Evolutionary conservation across 2,797 vertebrate genomes (phyloP), one percentile per base, ranked within the genome.

Genomic region (Pampus argenteus): DNA sequence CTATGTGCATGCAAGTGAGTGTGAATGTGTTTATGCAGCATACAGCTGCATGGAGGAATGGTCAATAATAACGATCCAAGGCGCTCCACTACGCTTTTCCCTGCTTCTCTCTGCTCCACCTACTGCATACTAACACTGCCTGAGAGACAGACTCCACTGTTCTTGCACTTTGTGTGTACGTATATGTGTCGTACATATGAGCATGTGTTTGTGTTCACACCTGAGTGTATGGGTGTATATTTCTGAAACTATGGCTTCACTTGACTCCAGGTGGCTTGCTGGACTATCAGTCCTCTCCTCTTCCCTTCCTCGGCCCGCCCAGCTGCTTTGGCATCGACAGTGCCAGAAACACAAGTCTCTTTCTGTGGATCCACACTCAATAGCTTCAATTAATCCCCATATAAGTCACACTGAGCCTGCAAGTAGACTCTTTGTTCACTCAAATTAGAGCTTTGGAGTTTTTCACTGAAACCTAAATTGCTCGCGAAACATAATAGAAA

Each of bases 41-140:
- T 60, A 64, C 75, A 78, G 81, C 76, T 87, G 85, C 85, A 82
- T 78, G 73, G 64, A 36, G 77, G 59, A 87, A 73, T 69, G 84
- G 92, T 94, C 92, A 93, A 93, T 93, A 95, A 91, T 90, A 94
- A 91, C 6, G 75, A 93, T 92, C 81, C 59, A 82, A 84, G 81
- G 66, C 75, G 76, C 78, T 88, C 79, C 89, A 66, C 84, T 89
- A 77, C 5, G 82, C 86, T 78, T 75, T 85, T 73, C 82, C 74
- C 64, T 57, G 74, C 82, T 80, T 57, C 67, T 85, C 86, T 90
- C 78, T 86, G 89, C 67, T 81, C 81, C 66, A 70, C 86, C 87
- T 84, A 73, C 76, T 78, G 86, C 86, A 93, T 93, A 91, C 90
- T 86, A 93, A 90, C 45, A 82, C 84, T 44, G 20, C 63, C 76